phyloP scores from a whole-genome alignment of 2,888 invertebrate species.

The Darwinula stevensoni region DNA sequence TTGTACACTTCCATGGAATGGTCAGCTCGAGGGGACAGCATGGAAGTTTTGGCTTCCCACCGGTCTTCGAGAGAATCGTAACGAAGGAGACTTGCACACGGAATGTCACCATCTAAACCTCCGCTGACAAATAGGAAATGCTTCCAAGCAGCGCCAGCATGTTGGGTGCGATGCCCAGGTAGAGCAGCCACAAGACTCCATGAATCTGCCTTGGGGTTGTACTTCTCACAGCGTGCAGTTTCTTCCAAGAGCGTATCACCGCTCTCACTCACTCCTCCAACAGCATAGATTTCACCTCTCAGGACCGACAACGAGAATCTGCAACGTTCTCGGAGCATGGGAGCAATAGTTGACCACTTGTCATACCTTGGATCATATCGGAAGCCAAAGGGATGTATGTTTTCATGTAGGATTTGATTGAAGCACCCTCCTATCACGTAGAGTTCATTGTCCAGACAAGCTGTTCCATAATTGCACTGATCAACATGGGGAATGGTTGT shows the following conservation, averaged over 20 bases:
- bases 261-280: slow-evolving; percentile 17
- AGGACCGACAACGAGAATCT: slow-evolving; percentile 29
- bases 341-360: slow-evolving; percentile 33
- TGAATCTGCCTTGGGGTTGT: slow-evolving; percentile 24
- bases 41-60: slow-evolving; percentile 24
- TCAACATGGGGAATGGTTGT: slow-evolving; percentile 39
- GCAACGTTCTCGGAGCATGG: slow-evolving; percentile 31
- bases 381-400: slow-evolving; percentile 39
- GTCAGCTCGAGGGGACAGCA: slow-evolving; percentile 30
- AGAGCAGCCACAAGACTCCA: slow-evolving; percentile 27
- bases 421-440: slow-evolving; percentile 40
- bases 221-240: slow-evolving; percentile 25
- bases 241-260: slow-evolving; percentile 19
- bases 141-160: slow-evolving; percentile 22
- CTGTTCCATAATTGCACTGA: slow-evolving; percentile 38
- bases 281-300: slow-evolving; percentile 23
- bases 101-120: slow-evolving; percentile 24
- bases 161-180: slow-evolving; percentile 26
- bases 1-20: slow-evolving; percentile 27
- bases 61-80: slow-evolving; percentile 22
- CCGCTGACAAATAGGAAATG: slow-evolving; percentile 18
- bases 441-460: slow-evolving; percentile 32
- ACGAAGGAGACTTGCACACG: slow-evolving; percentile 20
- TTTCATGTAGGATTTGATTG: slow-evolving; percentile 31
- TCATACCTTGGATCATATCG: slow-evolving; percentile 28